These are phyloP conservation scores for Limnothrissa miodon DNA, from an alignment of 2,113 vertebrate species.

Conservation along the genomic window DNA sequence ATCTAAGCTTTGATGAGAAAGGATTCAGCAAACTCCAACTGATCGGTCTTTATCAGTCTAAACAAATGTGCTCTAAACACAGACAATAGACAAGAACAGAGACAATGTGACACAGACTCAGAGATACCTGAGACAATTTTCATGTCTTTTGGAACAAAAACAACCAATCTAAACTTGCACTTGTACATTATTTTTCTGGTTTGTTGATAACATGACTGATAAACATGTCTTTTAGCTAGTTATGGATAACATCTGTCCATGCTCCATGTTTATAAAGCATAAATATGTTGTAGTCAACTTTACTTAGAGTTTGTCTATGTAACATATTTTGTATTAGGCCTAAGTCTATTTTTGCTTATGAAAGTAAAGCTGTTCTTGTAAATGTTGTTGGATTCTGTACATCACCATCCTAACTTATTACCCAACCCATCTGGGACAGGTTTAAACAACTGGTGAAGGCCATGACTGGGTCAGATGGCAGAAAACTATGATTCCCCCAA, in stretches of 20 bases:
- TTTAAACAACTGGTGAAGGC: background rate
- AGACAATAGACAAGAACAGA: background rate
- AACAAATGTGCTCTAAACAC: background rate
- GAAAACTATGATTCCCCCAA: background rate
- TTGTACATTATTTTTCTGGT: too few species aligned
- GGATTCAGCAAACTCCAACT: background rate
- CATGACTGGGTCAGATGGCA: background rate
- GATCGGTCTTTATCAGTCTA: background rate
- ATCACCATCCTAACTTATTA: background rate
- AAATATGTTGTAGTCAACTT: background rate
- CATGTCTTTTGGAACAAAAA: background rate
- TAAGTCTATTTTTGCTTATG: too few species aligned
- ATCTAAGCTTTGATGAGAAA: background rate
- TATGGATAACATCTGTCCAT: background rate
- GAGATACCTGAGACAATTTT: background rate
- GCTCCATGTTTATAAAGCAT: background rate
- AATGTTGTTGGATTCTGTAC: too few species aligned
- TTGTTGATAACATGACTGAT: background rate
- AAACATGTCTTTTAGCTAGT: background rate
- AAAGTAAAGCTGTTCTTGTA: too few species aligned
- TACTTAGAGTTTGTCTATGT: too few species aligned
- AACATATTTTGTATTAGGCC: too few species aligned
- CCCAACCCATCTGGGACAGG: background rate
- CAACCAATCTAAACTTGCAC: background rate
- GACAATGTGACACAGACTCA: too few species aligned